Evolutionary conservation across 2,113 vertebrate species (phyloP).

Genomic region (Mohoua ochrocephala): DNA sequence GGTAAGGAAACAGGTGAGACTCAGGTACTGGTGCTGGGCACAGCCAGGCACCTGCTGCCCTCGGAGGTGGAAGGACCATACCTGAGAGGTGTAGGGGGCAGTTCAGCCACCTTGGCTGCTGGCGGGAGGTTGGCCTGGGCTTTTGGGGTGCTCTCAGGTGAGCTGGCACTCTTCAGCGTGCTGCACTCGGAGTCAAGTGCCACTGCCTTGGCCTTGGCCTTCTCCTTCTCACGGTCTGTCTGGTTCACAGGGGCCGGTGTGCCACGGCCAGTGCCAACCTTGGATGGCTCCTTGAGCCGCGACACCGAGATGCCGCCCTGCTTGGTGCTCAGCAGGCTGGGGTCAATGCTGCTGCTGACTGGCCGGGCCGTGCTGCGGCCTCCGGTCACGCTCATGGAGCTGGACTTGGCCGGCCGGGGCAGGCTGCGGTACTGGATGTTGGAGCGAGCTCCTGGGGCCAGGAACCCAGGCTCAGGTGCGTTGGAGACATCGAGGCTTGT

Average conservation of each 20-base stretch:
- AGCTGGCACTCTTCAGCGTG: constrained; percentile 71
- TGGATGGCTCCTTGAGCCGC: constrained; percentile 83
- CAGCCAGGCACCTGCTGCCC: background rate
- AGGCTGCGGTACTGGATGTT: constrained; percentile 95
- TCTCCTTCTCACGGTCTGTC: constrained; percentile 92
- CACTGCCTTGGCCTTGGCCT: constrained; percentile 91
- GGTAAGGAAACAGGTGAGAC: background rate
- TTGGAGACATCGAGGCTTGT: constrained; percentile 90
- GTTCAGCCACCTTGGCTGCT: constrained; percentile 73
- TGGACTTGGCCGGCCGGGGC: constrained; percentile 93
- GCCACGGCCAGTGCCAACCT: constrained; percentile 69
- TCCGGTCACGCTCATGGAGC: constrained; percentile 84
- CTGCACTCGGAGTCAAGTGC: constrained; percentile 83
- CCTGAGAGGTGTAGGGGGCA: constrained; percentile 86
- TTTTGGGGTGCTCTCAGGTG: constrained; percentile 76
- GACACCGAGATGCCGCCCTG: constrained; percentile 61
- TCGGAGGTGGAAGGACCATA: background rate
- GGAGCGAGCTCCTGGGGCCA: constrained; percentile 86
- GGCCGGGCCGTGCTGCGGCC: constrained; percentile 77
- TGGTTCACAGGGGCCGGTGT: constrained; percentile 85
- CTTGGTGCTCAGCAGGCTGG: constrained; percentile 82
- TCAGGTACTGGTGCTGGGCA: background rate
- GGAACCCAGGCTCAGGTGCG: constrained; percentile 78
- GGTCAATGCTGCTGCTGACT: constrained; percentile 86
- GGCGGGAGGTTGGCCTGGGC: constrained; percentile 76